Evolutionary conservation across 2,797 vertebrate species (phyloP).

Genomic region (Xiphorhynchus erythropygius): DNA sequence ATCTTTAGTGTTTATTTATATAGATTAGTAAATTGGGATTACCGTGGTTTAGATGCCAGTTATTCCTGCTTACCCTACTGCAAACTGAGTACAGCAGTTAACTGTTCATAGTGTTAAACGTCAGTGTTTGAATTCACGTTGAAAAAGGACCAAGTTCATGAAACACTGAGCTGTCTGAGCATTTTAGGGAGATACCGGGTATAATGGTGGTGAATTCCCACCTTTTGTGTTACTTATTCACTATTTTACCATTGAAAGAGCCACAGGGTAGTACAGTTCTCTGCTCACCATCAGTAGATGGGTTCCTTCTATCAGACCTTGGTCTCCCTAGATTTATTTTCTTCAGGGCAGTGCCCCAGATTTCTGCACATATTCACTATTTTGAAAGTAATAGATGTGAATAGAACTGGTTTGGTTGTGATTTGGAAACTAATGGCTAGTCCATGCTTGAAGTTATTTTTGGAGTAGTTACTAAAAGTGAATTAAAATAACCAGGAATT

Average conservation of each 20-base stretch:
- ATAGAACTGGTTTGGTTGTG: not conserved
- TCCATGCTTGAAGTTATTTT: not conserved
- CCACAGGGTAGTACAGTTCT: not conserved
- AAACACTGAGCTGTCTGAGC: not conserved
- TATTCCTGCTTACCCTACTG: not conserved
- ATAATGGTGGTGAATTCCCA: not conserved
- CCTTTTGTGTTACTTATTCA: not conserved
- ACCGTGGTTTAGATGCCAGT: not conserved
- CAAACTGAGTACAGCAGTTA: not conserved
- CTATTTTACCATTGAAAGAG: not conserved
- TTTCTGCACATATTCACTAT: not conserved
- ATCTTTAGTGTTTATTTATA: not conserved
- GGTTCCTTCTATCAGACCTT: not conserved
- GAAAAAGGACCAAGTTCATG: not conserved
- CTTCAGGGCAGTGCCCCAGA: not conserved
- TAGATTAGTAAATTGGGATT: not conserved
- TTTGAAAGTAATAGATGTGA: not conserved
- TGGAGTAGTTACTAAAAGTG: not conserved
- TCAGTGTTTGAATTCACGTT: not conserved
- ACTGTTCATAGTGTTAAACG: not conserved
- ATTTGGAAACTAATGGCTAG: not conserved
- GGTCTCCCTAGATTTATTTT: not conserved
- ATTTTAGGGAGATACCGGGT: not conserved
- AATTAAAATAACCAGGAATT: not conserved
- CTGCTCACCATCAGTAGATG: not conserved